Evolutionary conservation across 2,113 vertebrate species (phyloP), one percentile per base, ranked within the genome.

Genomic region (Morone chrysops): DNA sequence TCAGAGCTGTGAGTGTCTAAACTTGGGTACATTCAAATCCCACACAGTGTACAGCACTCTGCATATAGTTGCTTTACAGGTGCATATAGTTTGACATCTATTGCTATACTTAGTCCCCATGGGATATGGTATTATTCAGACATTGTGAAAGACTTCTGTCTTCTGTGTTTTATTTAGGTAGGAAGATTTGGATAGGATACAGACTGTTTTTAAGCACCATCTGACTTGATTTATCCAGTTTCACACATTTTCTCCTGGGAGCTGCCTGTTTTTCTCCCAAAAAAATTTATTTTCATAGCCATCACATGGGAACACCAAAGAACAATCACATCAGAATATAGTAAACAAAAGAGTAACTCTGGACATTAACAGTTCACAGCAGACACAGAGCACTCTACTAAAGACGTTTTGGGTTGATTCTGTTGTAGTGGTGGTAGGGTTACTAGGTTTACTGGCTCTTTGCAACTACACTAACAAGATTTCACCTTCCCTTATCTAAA

Each of bases 111-210:
- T 31, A 69, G 66, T 78, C 41, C 69, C 61, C 18, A 38, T 38
- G 75, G 78, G 67, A 22, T 69, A 45, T 45, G 56, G 43, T 84
- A 61, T 75, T 83, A 66, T 88, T 87, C 74, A 1, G 13, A 54
- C 41, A 59, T 10, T 60, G 38, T 54, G 6, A 83, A 87, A 85
- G 20, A 65, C 40, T 84, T 74, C 45, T 75, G 60, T 61, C 57
- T 77, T 61, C 11, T 75, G 86, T 75, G 56, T 74, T 90, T 77
- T 80, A 68, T 86, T 84, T 54, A 66, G 70, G 47, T 43, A 9
- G 51, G 67, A 76, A 62, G 62, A 81, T 78, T 86, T 85, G 20
- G 71, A 65, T 59, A 81, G 56, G 71, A 76, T 84, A 53, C 38
- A 9, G 65, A 45, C 31, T 82, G 36, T 80, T 82, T 89, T 76